These are phyloP conservation scores for Umimayanthus kanabou DNA, from an alignment of 92 coral and sea anemone genomes.

Conservation along the genomic window DNA sequence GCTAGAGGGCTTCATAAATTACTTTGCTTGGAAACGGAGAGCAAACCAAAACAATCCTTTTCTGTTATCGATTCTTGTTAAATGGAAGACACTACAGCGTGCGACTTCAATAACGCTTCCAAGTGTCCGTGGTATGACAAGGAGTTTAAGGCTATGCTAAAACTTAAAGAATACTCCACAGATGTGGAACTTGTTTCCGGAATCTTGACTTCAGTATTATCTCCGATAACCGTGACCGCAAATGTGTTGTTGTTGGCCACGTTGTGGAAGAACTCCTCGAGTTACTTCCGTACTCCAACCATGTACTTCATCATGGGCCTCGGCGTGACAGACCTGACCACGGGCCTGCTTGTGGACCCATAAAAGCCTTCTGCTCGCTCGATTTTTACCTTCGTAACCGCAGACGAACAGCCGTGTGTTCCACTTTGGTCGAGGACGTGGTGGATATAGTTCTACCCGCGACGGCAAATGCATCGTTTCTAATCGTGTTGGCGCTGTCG, in stretches of 20 bases:
- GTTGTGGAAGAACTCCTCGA: constrained; percentile 16
- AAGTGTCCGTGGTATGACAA: not conserved
- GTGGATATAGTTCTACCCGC: constrained; percentile 28
- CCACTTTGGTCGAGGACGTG: constrained; percentile 12
- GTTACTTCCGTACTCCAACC: constrained; percentile 34
- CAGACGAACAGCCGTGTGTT: constrained; percentile 15
- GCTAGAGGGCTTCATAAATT: not conserved
- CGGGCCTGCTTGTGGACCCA: constrained; percentile 12
- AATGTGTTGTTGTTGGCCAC: constrained; percentile 23
- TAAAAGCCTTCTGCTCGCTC: constrained; percentile 39
- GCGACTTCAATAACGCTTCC: not conserved
- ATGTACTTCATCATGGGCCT: constrained; percentile 33
- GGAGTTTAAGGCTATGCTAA: constrained; percentile 10
- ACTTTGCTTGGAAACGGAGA: not conserved
- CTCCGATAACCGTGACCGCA: constrained; percentile 25
- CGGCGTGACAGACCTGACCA: constrained; percentile 12
- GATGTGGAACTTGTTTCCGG: constrained; percentile 38
- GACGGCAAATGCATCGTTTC: constrained; percentile 34
- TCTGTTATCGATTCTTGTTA: not conserved
- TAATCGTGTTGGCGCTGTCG: constrained; percentile 35
- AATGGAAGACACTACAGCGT: not conserved
- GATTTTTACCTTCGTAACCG: constrained; percentile 28
- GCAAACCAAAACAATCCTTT: not conserved
- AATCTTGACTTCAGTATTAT: not conserved
- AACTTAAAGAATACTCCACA: not conserved